Percentiles rank a stretch among this genome's conserved stretches.
These are phyloP conservation scores for Apeltes quadracus DNA, from an alignment of 2,113 vertebrate genomes.

Conservation along the genomic window DNA sequence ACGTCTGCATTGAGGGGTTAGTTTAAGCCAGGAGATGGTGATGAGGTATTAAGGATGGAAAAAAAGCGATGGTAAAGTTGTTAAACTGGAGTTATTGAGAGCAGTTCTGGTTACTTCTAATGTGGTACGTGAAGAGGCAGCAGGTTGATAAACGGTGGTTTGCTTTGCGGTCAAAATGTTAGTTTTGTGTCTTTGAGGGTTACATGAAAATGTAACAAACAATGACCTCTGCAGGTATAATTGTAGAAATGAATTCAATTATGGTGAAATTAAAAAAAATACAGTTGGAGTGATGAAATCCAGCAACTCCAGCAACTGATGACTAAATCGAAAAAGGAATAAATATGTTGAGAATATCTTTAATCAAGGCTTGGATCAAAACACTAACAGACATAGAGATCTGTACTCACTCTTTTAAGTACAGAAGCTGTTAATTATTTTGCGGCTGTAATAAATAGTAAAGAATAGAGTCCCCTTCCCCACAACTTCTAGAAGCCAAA, in stretches of 20 bases:
- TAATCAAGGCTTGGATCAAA: background rate
- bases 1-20: constrained; percentile 33
- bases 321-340: background rate
- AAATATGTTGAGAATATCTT: background rate
- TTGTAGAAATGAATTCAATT: background rate
- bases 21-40: constrained; percentile 11
- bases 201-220: background rate
- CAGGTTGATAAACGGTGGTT: background rate
- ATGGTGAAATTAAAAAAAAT: background rate
- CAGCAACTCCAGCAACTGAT: background rate
- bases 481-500: background rate
- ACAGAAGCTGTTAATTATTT: background rate
- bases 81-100: constrained; percentile 18
- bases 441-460: background rate
- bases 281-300: background rate
- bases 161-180: background rate
- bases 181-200: constrained; percentile 14
- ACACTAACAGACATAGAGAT: background rate
- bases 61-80: constrained; percentile 3
- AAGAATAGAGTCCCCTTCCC: background rate
- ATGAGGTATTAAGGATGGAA: constrained; percentile 34
- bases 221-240: background rate
- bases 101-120: constrained; percentile 32
- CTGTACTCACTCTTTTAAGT: background rate
- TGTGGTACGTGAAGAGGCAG: constrained; percentile 46